Base-by-base conservation (phyloP, 1,140 invertebrate species). In the Halesus radiatus region DNA sequence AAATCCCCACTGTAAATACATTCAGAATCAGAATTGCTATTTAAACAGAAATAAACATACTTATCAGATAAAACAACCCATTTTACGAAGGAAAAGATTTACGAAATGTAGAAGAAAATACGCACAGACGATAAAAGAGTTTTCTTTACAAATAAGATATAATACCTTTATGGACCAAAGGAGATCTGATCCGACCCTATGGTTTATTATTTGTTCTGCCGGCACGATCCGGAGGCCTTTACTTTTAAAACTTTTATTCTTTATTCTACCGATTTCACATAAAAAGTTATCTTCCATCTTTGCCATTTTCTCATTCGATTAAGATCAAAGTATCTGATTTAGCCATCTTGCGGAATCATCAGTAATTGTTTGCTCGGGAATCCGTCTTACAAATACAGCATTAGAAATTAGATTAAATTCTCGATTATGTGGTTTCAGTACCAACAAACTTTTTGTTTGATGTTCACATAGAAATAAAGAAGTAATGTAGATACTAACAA, bases 201-300 rank as follows among this genome's bases (percentile, higher is more conserved):
- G 37, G 23, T 20, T 32, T 16, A 50, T 70, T 50, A 54, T 78
- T 78, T 78, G 29, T 70, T 37, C 32, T n/a, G n/a, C 76, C 76
- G 64, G 54, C 76, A 54, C 54, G 54, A 29, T 45, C 18, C 20
- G 52, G 50, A 53, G 78, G 22, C 56, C 54, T 73, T 79, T 52
- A 22, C 53, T 79, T 29, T 62, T 20, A 70, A 72, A 37, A 54
- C 29, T 79, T 79, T 73, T 32, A 45, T 68, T 32, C 32, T 79
- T 62, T 73, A 23, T 53, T 68, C 73, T 73, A 54, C 73, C 54
- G 22, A 50, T 79, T 79, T 73, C 66, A 73, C 68, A 62, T 73
- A 73, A 72, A 32, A 72, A 73, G 52, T 79, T 60, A 79, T 79
- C 78, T 79, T 23, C 68, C 15, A 70, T 70, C 29, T 70, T 50